Conservation (phyloP, 2,113 vertebrate genomes). For the Campylomormyrus tamandua region DNA sequence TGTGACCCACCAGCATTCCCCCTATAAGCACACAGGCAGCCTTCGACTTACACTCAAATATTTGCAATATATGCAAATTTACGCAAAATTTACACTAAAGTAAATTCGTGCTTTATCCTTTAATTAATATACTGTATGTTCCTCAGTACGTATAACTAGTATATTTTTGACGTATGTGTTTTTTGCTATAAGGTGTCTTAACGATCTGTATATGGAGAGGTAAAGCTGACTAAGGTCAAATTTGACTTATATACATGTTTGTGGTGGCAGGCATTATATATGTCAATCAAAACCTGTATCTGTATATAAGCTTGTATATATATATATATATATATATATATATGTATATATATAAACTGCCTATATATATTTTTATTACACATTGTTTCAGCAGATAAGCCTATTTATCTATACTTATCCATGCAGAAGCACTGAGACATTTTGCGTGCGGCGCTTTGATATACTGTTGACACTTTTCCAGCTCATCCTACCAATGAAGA, state of each 20-base stretch:
- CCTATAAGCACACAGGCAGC: not conserved
- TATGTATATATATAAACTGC: not conserved
- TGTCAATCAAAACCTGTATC: not conserved
- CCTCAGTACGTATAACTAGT: not conserved
- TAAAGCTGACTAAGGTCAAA: not conserved
- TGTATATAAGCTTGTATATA: not conserved
- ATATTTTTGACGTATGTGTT: not conserved
- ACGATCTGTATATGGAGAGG: not conserved
- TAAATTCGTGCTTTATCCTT: not conserved
- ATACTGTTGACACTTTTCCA: not conserved
- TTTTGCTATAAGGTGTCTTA: not conserved
- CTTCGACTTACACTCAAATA: not conserved
- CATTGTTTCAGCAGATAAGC: not conserved
- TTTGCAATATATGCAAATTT: not conserved
- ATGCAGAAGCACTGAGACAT: not conserved
- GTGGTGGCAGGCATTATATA: not conserved
- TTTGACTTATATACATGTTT: not conserved
- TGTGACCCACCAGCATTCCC: not conserved
- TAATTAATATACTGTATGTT: not conserved
- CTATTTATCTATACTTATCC: not conserved
- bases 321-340: not conserved
- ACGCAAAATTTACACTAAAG: not conserved
- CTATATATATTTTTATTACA: not conserved
- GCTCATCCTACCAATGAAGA: not conserved
- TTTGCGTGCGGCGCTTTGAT: not conserved